These are phyloP conservation scores for Piscicola geometra DNA, from an alignment of 2,888 invertebrate genomes.

Conservation along the genomic window DNA sequence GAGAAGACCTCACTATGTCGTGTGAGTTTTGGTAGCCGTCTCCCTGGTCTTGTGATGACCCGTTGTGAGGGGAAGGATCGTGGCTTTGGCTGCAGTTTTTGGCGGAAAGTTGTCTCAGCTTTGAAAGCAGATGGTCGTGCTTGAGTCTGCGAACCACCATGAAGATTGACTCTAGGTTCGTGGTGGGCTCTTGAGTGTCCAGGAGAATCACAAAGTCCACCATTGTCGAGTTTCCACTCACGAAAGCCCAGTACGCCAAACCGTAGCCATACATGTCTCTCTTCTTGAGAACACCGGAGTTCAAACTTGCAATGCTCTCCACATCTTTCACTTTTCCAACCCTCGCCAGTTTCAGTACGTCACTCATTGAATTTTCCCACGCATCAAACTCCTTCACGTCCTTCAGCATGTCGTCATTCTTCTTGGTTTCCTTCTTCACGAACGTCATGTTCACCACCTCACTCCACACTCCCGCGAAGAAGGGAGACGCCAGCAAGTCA, in stretches of 20 bases:
- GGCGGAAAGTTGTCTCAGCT: not conserved
- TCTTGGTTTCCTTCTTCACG: conserved; percentile 14
- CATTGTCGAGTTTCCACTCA: conserved; percentile 30
- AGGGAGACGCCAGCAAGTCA: conserved; percentile 24
- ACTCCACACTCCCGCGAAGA: conserved; percentile 27
- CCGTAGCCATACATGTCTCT: conserved; percentile 30
- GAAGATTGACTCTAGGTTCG: not conserved
- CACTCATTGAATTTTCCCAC: conserved; percentile 34
- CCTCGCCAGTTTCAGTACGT: conserved; percentile 18
- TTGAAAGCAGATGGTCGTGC: not conserved
- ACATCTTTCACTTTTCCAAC: conserved; percentile 32
- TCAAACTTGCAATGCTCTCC: not conserved
- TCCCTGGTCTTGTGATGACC: not conserved
- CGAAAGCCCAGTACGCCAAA: conserved; percentile 34
- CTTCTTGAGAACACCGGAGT: conserved; percentile 5
- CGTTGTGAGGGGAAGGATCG: not conserved
- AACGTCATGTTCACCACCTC: conserved; percentile 19
- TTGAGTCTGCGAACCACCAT: not conserved
- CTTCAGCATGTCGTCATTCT: conserved; percentile 16
- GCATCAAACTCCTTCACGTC: conserved; percentile 17
- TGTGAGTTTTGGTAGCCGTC: not conserved
- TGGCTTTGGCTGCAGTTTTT: not conserved
- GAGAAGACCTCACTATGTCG: not conserved
- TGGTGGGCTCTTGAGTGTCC: not conserved
- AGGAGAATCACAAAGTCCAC: conserved; percentile 11